Evolutionary conservation across 2,888 invertebrate genomes (phyloP).

Genomic region (Limnephilus auricula): DNA sequence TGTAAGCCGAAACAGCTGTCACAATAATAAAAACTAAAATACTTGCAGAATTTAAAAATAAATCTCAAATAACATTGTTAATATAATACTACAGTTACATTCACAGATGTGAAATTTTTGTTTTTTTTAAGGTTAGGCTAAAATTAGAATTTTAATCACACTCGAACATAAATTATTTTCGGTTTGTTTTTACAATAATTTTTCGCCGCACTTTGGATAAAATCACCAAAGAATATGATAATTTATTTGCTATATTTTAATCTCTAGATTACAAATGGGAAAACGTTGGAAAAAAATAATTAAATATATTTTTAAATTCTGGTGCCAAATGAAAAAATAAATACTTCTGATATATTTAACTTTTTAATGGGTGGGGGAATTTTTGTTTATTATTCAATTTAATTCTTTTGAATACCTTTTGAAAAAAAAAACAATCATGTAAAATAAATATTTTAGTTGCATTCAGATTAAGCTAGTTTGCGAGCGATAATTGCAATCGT

Average conservation of each 20-base stretch:
- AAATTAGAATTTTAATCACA: neutral
- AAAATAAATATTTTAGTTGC: neutral
- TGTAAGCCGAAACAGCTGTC: too few species aligned
- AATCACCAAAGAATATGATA: neutral
- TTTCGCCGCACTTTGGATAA: neutral
- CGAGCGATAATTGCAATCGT: neutral
- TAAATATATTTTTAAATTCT: neutral
- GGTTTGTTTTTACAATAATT: neutral
- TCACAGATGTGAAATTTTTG: too few species aligned
- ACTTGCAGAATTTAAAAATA: too few species aligned
- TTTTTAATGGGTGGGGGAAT: too few species aligned
- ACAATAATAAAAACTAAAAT: too few species aligned
- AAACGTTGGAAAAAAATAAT: neutral
- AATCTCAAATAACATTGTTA: too few species aligned
- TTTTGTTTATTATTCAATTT: too few species aligned
- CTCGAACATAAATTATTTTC: neutral
- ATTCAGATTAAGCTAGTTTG: neutral
- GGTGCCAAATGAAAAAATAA: too few species aligned
- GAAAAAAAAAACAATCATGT: neutral
- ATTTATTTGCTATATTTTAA: neutral
- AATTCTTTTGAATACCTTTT: neutral
- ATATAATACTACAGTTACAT: too few species aligned
- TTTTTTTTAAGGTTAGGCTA: neutral
- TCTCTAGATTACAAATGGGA: neutral
- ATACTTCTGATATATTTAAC: too few species aligned